Percentiles rank a stretch among this genome's conserved stretches.
Conservation (phyloP, 2,888 invertebrate genomes). For the Clanis bilineata region DNA sequence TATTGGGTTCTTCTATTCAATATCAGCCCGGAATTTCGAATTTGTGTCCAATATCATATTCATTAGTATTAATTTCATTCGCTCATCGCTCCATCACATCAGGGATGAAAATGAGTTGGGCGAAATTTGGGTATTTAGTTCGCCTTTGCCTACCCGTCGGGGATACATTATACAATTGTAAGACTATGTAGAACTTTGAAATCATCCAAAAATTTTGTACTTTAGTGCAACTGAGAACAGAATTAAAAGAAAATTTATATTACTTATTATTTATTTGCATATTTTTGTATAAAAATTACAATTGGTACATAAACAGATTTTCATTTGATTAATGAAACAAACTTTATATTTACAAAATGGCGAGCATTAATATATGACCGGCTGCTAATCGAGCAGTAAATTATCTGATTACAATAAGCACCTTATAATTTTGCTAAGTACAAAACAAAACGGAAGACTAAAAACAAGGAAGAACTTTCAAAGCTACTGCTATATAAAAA, state of each 20-base stretch:
- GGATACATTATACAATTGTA: no score
- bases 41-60: no score
- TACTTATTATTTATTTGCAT: slow-evolving; percentile 67
- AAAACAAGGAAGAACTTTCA: slow-evolving; percentile 59
- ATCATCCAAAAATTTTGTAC: no score
- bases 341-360: slow-evolving; percentile 68
- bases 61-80: no score
- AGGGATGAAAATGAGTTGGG: no score
- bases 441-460: slow-evolving; percentile 73
- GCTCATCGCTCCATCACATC: no score
- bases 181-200: no score
- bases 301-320: slow-evolving; percentile 72
- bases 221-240: no score
- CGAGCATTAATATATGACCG: slow-evolving; percentile 59
- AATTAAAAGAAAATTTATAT: neutral
- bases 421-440: slow-evolving; percentile 69
- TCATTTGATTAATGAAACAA: slow-evolving; percentile 59
- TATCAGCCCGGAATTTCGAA: no score
- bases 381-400: slow-evolving; percentile 40
- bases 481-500: slow-evolving; percentile 62
- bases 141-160: no score
- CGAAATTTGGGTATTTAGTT: no score
- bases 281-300: slow-evolving; percentile 80
- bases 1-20: no score
- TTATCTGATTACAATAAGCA: slow-evolving; percentile 58